Evolutionary conservation across 2,888 invertebrate species (phyloP).

Genomic region (Nomada goodeniana): DNA sequence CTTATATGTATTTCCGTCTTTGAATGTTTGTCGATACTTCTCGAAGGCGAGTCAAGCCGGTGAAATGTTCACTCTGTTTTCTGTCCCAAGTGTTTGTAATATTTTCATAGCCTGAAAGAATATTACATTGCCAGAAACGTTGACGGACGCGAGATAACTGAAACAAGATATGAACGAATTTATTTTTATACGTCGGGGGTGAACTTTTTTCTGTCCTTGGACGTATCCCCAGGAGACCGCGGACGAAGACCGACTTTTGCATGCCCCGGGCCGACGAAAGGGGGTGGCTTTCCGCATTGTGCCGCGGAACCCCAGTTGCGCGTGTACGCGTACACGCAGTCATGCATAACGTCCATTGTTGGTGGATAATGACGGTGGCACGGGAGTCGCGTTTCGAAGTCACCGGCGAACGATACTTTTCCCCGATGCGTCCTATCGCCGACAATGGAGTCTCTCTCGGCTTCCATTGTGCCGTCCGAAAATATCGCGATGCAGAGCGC

Average conservation of each 20-base stretch:
- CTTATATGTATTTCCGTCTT: too few species aligned
- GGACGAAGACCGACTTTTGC: conserved; percentile 42
- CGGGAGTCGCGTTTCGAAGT: conserved; percentile 63
- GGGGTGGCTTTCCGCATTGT: conserved; percentile 48
- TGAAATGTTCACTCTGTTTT: too few species aligned
- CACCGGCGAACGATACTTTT: conserved; percentile 67
- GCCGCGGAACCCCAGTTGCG: conserved; percentile 36
- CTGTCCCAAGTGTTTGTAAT: too few species aligned
- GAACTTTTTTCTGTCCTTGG: background rate
- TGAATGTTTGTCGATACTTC: too few species aligned
- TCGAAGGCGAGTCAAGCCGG: too few species aligned
- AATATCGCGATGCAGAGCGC: conserved; percentile 66
- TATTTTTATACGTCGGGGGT: background rate
- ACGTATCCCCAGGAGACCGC: background rate
- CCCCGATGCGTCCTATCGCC: conserved; percentile 39
- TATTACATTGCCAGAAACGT: too few species aligned
- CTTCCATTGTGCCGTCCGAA: conserved; percentile 70
- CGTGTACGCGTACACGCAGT: conserved; percentile 36
- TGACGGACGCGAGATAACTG: background rate
- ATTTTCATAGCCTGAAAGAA: too few species aligned
- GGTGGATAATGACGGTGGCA: conserved; percentile 57
- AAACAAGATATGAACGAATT: background rate
- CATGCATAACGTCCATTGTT: conserved; percentile 60
- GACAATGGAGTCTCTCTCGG: conserved; percentile 62
- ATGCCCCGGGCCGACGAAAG: background rate